Evolutionary conservation across 2,888 invertebrate genomes (phyloP).

Genomic region (Pseudanteris insignis): DNA sequence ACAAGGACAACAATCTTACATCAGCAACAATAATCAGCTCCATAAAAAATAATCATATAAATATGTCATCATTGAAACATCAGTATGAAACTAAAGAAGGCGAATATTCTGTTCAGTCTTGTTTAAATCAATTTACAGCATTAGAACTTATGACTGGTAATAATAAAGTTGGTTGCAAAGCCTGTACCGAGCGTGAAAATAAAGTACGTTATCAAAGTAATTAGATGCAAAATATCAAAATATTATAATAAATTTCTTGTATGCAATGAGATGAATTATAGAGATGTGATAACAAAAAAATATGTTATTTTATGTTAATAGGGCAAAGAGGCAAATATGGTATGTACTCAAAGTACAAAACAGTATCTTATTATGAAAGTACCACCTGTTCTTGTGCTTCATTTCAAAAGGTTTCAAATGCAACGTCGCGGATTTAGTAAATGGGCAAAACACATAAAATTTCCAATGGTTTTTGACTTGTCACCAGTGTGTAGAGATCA

Average conservation of each 20-base stretch:
- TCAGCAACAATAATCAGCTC: conserved; percentile 48
- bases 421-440: conserved; percentile 75
- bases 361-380: conserved; percentile 88
- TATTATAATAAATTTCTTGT: no score
- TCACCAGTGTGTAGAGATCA: conserved; percentile 87
- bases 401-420: conserved; percentile 95
- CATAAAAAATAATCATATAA: conserved; percentile 48
- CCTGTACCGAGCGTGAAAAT: conserved; percentile 81
- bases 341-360: conserved; percentile 84
- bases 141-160: conserved; percentile 89
- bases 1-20: conserved; percentile 46
- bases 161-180: conserved; percentile 93
- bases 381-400: conserved; percentile 92
- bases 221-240: no score
- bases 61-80: conserved; percentile 57
- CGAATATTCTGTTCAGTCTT: conserved; percentile 86
- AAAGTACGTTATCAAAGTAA: no score
- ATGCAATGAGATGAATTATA: no score
- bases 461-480: conserved; percentile 85
- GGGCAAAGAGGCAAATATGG: conserved; percentile 74
- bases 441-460: conserved; percentile 85
- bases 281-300: background rate
- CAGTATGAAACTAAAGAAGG: conserved; percentile 80
- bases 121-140: conserved; percentile 91
- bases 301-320: conserved; percentile 32